phyloP scores from a whole-genome alignment of 2,888 invertebrate genomes.

The Petrophora chlorosata region DNA sequence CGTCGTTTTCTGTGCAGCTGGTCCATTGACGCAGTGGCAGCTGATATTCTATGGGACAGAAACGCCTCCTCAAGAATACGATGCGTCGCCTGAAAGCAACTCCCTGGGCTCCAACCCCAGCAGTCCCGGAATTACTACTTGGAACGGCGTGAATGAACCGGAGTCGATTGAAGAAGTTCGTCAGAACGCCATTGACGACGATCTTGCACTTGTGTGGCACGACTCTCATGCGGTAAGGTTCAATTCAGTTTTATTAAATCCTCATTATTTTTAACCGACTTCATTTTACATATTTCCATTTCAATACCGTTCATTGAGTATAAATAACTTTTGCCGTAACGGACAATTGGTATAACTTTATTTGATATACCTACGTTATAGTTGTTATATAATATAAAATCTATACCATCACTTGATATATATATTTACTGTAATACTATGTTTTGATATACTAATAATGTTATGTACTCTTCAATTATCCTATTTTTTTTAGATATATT shows the following conservation, averaged over 20 bases:
- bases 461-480: no score
- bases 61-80: conserved; percentile 82
- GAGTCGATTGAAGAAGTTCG: conserved; percentile 78
- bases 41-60: conserved; percentile 92
- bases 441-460: no score
- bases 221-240: conserved; percentile 85
- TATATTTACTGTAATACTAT: no score
- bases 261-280: not conserved
- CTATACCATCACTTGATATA: no score
- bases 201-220: conserved; percentile 84
- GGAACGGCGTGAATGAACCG: conserved; percentile 49
- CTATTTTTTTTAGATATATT: no score
- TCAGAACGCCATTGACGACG: conserved; percentile 85
- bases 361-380: no score
- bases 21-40: conserved; percentile 89
- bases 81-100: conserved; percentile 86
- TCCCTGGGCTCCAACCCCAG: conserved; percentile 65
- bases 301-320: no score
- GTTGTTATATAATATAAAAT: no score
- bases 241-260: not conserved
- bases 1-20: conserved; percentile 67
- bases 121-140: conserved; percentile 37
- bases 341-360: no score
- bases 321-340: no score
- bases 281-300: not conserved